phyloP scores from a whole-genome alignment of 2,797 vertebrate species.

The Amblyopsis hoosieri region DNA sequence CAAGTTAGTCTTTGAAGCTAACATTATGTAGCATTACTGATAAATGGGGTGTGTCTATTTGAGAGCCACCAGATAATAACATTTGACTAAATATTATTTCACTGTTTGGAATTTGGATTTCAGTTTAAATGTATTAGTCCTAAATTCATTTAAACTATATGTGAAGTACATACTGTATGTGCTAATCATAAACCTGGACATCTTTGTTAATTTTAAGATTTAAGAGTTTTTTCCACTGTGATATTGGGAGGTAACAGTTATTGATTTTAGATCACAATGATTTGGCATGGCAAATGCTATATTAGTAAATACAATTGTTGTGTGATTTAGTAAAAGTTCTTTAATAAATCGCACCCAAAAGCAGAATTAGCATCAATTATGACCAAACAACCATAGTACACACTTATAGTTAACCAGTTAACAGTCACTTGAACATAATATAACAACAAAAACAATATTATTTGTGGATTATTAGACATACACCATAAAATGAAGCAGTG shows the following conservation, averaged over 20 bases:
- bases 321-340: too few relatives aligned
- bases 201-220: too few relatives aligned
- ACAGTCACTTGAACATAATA: neutral
- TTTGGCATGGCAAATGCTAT: too few relatives aligned
- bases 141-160: neutral
- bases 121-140: too few relatives aligned
- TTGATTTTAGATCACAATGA: too few relatives aligned
- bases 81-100: neutral
- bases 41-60: neutral
- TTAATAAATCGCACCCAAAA: neutral
- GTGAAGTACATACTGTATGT: neutral
- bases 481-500: too few relatives aligned
- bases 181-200: too few relatives aligned
- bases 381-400: neutral
- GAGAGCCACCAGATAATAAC: neutral
- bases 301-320: too few relatives aligned
- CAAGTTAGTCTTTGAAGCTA: conserved; percentile 1
- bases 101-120: too few relatives aligned
- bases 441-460: neutral
- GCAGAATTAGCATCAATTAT: neutral
- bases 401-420: neutral
- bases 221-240: too few relatives aligned
- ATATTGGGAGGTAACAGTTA: too few relatives aligned
- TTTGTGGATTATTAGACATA: too few relatives aligned
- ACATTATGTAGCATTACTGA: conserved; percentile 26